These are phyloP conservation scores for Fukomys damarensis DNA, from an alignment of 2,113 vertebrate genomes.

Conservation along the genomic window DNA sequence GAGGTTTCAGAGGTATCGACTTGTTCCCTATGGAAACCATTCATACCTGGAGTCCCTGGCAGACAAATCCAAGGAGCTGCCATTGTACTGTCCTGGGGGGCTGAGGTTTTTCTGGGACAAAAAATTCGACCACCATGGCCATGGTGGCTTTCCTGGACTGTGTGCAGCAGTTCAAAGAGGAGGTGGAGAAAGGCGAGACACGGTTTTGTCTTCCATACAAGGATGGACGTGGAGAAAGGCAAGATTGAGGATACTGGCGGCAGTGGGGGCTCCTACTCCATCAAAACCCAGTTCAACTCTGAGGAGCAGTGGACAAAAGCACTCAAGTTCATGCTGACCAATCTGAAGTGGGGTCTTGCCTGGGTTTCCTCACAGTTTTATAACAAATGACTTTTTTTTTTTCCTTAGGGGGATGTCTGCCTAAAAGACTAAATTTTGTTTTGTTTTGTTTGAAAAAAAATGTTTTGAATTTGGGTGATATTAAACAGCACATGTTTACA, in stretches of 20 bases:
- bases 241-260: constrained; percentile 99
- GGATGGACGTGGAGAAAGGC: constrained; percentile 99
- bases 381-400: constrained; percentile 88
- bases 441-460: constrained; percentile 67
- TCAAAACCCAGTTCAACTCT: constrained; percentile 99
- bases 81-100: constrained; percentile 97
- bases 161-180: constrained; percentile 99
- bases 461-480: constrained; percentile 74
- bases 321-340: constrained; percentile 99
- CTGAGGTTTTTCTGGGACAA: constrained; percentile 99
- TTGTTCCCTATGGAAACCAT: constrained; percentile 98
- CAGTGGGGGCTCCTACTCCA: constrained; percentile 97
- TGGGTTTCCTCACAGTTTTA: constrained; percentile 99
- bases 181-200: constrained; percentile 98
- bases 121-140: constrained; percentile 98
- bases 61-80: constrained; percentile 99
- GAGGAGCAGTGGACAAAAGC: constrained; percentile 99
- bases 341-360: constrained; percentile 98
- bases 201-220: constrained; percentile 99
- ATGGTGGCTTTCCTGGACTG: constrained; percentile 99
- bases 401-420: background rate
- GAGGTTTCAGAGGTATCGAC: constrained; percentile 96
- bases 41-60: constrained; percentile 97
- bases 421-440: constrained; percentile 72
- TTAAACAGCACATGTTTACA: constrained; percentile 84